A percentile compares a stretch with the other conserved stretches of the same genome.
These are phyloP conservation scores for Heteromurus nitidus DNA, from an alignment of 2,888 invertebrate species.

Conservation along the genomic window DNA sequence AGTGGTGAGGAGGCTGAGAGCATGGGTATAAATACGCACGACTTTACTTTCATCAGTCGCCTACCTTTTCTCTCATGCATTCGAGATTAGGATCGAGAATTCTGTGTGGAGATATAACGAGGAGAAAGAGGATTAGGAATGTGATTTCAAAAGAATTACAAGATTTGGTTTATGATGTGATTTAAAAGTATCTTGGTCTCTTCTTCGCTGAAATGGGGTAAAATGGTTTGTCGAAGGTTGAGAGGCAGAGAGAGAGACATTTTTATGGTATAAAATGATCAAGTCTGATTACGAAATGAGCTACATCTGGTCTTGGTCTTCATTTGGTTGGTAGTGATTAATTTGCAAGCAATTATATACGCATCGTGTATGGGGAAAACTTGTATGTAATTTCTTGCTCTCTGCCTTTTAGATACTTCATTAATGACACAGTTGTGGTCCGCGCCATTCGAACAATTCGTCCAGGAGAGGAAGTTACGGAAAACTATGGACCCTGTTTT, in stretches of 20 bases:
- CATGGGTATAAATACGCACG: no score
- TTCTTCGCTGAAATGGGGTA: background rate
- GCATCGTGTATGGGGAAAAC: no score
- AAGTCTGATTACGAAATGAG: no score
- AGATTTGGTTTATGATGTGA: conserved; percentile 28
- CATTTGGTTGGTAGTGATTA: background rate
- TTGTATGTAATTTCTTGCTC: conserved; percentile 26
- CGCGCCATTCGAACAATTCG: conserved; percentile 81
- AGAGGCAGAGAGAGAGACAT: background rate
- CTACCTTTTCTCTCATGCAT: background rate
- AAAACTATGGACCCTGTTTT: conserved; percentile 90
- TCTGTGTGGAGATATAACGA: background rate
- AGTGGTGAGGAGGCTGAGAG: no score
- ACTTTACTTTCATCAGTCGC: no score
- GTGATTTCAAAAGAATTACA: conserved; percentile 18
- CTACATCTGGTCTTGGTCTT: no score
- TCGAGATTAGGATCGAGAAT: conserved; percentile 11
- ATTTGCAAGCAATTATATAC: background rate
- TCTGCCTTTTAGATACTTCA: conserved; percentile 81
- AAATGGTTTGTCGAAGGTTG: no score
- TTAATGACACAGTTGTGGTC: conserved; percentile 84
- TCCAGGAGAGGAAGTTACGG: conserved; percentile 83
- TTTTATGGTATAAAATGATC: background rate
- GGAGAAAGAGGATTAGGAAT: conserved; percentile 25
- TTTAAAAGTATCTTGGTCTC: conserved; percentile 15